These are phyloP conservation scores for Gallinago undulata DNA, from an alignment of 2,113 vertebrate species.

Conservation along the genomic window DNA sequence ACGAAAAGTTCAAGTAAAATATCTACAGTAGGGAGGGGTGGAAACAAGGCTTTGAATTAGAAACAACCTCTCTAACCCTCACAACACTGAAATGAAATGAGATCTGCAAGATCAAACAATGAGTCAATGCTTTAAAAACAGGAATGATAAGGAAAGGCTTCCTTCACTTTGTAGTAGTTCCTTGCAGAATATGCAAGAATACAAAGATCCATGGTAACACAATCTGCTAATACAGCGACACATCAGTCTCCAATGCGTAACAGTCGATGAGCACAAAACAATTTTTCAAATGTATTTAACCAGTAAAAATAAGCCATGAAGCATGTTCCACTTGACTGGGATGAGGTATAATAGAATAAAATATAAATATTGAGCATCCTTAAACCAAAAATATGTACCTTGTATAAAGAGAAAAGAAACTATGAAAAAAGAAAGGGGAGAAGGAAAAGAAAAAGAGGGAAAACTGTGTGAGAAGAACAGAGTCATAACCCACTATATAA, in stretches of 20 bases:
- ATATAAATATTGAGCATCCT: not conserved
- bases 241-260: not conserved
- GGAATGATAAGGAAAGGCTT: not conserved
- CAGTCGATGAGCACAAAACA: not conserved
- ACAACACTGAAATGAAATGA: not conserved
- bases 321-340: not conserved
- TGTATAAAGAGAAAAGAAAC: not conserved
- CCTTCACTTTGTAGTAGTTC: not conserved
- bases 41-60: not conserved
- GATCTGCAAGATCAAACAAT: not conserved
- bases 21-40: not conserved
- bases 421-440: not conserved
- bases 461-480: not conserved
- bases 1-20: not conserved
- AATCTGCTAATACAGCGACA: not conserved
- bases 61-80: not conserved
- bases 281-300: not conserved
- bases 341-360: not conserved
- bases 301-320: not conserved
- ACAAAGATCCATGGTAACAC: slow-evolving; percentile 4
- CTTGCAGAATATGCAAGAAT: not conserved
- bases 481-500: not conserved
- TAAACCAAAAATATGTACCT: not conserved
- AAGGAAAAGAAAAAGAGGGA: not conserved
- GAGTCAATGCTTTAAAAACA: slow-evolving; percentile 2